These are phyloP conservation scores for Cisticola juncidis DNA, from an alignment of 2,113 vertebrate species.

Conservation along the genomic window DNA sequence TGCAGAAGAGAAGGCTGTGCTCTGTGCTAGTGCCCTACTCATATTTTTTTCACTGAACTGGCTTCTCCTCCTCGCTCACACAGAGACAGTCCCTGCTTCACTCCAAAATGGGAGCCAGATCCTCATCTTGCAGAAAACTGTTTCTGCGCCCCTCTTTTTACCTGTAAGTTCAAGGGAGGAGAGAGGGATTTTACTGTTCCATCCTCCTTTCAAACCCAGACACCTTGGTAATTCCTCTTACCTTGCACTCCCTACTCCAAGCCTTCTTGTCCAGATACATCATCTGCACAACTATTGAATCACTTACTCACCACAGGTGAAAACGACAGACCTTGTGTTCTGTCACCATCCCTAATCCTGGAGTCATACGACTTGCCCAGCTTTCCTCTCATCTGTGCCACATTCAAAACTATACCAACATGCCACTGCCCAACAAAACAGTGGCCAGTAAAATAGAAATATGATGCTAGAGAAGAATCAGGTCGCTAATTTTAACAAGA, in stretches of 20 bases:
- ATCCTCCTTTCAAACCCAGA: neutral
- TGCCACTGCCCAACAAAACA: neutral
- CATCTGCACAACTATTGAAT: neutral
- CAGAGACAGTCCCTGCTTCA: neutral
- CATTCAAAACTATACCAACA: neutral
- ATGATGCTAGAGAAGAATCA: neutral
- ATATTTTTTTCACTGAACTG: neutral
- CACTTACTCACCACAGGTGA: accelerated
- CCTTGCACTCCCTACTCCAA: neutral
- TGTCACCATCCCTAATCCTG: neutral
- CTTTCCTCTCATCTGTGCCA: neutral
- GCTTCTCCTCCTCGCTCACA: accelerated
- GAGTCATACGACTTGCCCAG: neutral
- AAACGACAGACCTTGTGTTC: accelerated
- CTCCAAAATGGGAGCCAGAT: neutral
- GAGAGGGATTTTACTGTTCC: neutral
- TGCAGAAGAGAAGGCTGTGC: neutral
- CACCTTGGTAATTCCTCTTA: neutral
- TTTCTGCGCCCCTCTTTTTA: neutral
- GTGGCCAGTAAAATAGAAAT: neutral
- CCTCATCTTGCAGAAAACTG: neutral
- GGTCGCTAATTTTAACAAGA: neutral
- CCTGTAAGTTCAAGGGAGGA: neutral
- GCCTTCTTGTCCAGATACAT: neutral
- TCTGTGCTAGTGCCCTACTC: neutral